A percentile compares a stretch with the other conserved stretches of the same genome.
phyloP scores from a whole-genome alignment of 2,797 vertebrate genomes.

The Parauchenoglanis ngamensis region DNA sequence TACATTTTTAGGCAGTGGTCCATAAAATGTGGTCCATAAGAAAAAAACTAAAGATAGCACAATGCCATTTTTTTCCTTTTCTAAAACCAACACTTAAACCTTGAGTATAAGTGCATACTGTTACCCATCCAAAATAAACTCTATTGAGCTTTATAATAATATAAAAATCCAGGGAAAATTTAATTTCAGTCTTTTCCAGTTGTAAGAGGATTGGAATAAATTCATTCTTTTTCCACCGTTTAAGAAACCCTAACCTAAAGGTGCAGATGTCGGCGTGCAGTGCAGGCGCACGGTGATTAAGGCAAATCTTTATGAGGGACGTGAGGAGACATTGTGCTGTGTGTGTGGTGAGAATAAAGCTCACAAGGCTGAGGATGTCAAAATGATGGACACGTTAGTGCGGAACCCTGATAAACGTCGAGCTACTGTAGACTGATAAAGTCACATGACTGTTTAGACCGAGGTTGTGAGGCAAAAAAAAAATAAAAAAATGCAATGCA shows the following conservation, averaged over 20 bases:
- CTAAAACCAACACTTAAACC: background rate
- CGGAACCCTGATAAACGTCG: background rate
- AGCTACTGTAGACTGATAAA: background rate
- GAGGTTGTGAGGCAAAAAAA: background rate
- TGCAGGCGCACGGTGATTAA: background rate
- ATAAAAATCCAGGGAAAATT: too few species aligned
- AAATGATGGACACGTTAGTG: background rate
- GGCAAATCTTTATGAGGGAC: background rate
- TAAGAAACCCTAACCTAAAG: background rate
- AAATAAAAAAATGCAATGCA: too few species aligned
- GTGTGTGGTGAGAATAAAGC: background rate
- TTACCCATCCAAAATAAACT: too few species aligned
- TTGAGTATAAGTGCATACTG: background rate
- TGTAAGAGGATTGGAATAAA: background rate
- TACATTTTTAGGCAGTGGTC: background rate
- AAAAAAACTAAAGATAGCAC: background rate
- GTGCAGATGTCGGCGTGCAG: background rate
- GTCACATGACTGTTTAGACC: background rate
- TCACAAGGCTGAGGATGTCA: background rate
- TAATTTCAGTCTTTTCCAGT: too few species aligned
- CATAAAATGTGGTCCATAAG: background rate
- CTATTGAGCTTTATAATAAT: too few species aligned
- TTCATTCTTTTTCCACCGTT: background rate
- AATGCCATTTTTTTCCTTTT: background rate
- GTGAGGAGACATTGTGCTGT: background rate